Evolutionary conservation across 2,113 vertebrate genomes (phyloP).

Genomic region (Fregata magnificens): DNA sequence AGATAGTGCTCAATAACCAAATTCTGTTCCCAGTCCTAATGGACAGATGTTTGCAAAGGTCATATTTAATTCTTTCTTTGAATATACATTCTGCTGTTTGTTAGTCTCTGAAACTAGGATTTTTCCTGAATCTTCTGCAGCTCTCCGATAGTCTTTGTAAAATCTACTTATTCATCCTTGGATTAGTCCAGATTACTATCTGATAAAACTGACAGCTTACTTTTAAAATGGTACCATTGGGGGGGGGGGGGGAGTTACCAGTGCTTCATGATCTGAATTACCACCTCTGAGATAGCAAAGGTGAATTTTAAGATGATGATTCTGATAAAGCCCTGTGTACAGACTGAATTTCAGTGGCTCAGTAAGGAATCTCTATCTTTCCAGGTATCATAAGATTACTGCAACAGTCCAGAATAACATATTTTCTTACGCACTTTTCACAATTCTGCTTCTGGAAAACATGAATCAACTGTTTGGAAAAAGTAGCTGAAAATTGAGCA

Average conservation of each 20-base stretch:
- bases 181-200: neutral
- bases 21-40: neutral
- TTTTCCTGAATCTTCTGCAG: neutral
- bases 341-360: neutral
- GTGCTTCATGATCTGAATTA: neutral
- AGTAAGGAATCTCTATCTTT: neutral
- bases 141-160: neutral
- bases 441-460: neutral
- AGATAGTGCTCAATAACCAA: neutral
- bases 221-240: neutral
- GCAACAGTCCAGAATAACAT: neutral
- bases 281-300: neutral
- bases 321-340: neutral
- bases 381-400: neutral
- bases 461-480: neutral
- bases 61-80: neutral
- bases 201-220: neutral
- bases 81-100: neutral
- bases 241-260: neutral
- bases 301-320: neutral
- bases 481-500: neutral
- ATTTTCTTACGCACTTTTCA: rapidly evolving
- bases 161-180: neutral
- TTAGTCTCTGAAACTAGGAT: neutral
- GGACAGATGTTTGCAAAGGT: neutral